Evolutionary conservation across 2,113 vertebrate genomes (phyloP), one percentile per base, ranked within the genome.

Genomic region (Eleginops maclovinus): DNA sequence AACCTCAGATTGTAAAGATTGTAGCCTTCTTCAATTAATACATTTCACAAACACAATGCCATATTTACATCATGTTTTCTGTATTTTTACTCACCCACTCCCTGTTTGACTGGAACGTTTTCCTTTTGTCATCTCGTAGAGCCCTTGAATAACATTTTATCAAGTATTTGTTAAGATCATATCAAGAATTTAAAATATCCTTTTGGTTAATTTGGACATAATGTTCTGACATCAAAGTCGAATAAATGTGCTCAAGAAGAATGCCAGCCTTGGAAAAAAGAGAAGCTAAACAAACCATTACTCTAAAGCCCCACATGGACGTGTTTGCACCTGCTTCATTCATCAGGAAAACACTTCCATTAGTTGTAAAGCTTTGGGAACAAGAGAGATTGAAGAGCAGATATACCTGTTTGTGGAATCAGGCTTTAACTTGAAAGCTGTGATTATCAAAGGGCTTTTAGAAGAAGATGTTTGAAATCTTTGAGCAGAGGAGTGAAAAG

Each of bases 371-470:
- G 22, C 61, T 47, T 19, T 40, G 28, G 9, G 21, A 22, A 22
- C 59, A 24, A 21, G 40, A 15, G n/a, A 21, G 11, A 49, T 14
- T 53, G 15, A 26, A 2, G n/a, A 50, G 36, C 15, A 36, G 49
- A 63, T 1, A 66, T 21, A 41, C 68, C 19, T 17, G 15, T 70
- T 53, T 61, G 47, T 26, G 16, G 8, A 40, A 55, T 72, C 53
- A 12, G 53, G 43, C n/a, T 47, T 47, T 60, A 14, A 53, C 47
- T 17, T 65, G n/a, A 56, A 51, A 49, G 36, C 11, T 4, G 28
- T 41, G 31, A 73, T 71, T 54, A 51, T 82, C 56, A 80, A 72
- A 81, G 50, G 12, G n/a, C 3, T 21, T 76, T 47, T 21, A 28
- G 19, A 41, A 55, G 3, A 65, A 47, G 55, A 6, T 21, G 21